Evolutionary conservation across 1,140 invertebrate genomes (phyloP), one percentile per base, ranked within the genome.

Genomic region (Drosophila mojavensis): DNA sequence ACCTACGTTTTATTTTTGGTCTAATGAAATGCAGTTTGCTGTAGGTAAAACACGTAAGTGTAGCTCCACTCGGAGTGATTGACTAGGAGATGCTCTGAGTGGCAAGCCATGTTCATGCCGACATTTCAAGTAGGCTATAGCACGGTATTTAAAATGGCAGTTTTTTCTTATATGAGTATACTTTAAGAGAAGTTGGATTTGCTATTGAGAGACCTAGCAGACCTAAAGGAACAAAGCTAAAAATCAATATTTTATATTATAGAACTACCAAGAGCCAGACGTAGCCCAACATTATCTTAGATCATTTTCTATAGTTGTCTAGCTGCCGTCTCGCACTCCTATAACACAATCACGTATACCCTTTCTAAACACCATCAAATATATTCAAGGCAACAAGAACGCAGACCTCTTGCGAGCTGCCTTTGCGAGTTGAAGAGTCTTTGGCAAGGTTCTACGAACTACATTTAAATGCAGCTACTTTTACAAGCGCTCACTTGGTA

Each of bases 11-110:
- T 66, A 47, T 50, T 30, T 54, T 30, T 33, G 39, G 10, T 17
- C 63, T 63, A 75, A 75, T 70, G 53, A 59, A 75, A 75, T 75
- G 47, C 67, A 75, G 66, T 58, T 56, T 45, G 71, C 66, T 69
- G 64, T 70, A 75, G 66, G 67, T 61, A 75, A 68, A 47, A 7
- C 43, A 47, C 17, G 43, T 47, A 47, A 47, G 17, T 9, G 15
- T 47, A 2, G 17, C 17, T 15, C 9, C 5, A 47, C 5, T 7
- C 5, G 0, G 5, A 17, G 43, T 45, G 15, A n/a, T 47, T 17
- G 43, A 47, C 43, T 47, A 15, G 2, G n/a, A 47, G 43, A 17
- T 47, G 17, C 43, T 47, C 43, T 47, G 7, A 47, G 43, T 9
- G 17, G 5, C 43, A 3, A 9, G 17, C 3, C 5, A 45, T 17